phyloP scores from a whole-genome alignment of 2,113 vertebrate species.

The Orcinus orca region DNA sequence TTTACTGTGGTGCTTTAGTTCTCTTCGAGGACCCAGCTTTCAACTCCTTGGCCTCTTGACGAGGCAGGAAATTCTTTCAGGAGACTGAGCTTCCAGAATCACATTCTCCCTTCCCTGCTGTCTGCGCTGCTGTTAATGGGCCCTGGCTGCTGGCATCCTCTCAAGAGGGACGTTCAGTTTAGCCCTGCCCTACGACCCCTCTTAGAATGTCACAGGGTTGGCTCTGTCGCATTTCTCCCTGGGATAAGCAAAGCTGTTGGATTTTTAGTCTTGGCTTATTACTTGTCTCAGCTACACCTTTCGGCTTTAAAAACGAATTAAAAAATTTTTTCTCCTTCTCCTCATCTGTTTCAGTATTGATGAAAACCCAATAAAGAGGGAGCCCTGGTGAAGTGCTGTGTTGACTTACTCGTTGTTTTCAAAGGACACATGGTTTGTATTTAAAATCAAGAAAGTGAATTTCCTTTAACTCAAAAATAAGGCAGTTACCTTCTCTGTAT shows the following conservation, averaged over 20 bases:
- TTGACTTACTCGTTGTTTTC: constrained; percentile 51
- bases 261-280: not conserved
- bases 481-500: not conserved
- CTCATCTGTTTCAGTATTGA: constrained; percentile 51
- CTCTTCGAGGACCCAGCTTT: not conserved
- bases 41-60: not conserved
- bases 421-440: constrained; percentile 40
- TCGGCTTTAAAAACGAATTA: constrained; percentile 31
- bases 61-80: not conserved
- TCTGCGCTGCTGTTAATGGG: not conserved
- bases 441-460: constrained; percentile 49
- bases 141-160: not conserved
- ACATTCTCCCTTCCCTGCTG: not conserved
- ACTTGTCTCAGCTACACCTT: not conserved
- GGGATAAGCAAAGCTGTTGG: not conserved
- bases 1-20: not conserved
- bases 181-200: not conserved
- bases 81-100: not conserved
- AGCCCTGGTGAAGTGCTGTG: not conserved
- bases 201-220: not conserved
- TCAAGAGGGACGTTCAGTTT: not conserved
- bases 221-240: not conserved
- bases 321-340: not conserved
- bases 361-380: not conserved
- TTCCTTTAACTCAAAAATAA: constrained; percentile 38